phyloP scores from a whole-genome alignment of 2,888 invertebrate species.

The Ennomos erosarius region DNA sequence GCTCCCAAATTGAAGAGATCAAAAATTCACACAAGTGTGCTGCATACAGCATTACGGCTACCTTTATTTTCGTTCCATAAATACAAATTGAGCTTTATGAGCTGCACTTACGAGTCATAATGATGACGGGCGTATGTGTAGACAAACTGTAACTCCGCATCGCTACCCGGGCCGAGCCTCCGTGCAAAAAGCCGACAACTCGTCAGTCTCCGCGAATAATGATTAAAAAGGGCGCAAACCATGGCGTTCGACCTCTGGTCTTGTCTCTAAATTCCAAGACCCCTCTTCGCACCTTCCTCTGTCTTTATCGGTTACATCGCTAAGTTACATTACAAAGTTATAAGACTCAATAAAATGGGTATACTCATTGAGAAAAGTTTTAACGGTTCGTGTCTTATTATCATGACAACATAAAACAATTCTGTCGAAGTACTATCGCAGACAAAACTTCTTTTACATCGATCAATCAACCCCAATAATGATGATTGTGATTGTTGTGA shows the following conservation, averaged over 20 bases:
- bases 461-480: conserved; percentile 43
- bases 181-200: conserved; percentile 70
- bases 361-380: conserved; percentile 6
- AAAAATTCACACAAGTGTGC: conserved; percentile 47
- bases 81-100: conserved; percentile 47
- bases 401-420: too few species aligned
- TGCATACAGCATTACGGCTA: conserved; percentile 44
- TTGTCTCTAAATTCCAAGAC: conserved; percentile 49
- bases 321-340: conserved; percentile 37
- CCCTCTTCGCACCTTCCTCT: conserved; percentile 39
- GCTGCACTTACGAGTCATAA: conserved; percentile 41
- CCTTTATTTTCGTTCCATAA: conserved; percentile 24
- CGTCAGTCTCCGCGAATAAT: conserved; percentile 64
- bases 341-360: conserved; percentile 25
- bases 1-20: conserved; percentile 48
- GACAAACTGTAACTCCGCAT: conserved; percentile 49
- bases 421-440: conserved; percentile 22
- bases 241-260: conserved; percentile 70
- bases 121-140: conserved; percentile 35
- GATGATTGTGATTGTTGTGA: conserved; percentile 44
- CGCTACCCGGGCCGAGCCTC: conserved; percentile 54
- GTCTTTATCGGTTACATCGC: conserved; percentile 41
- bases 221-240: conserved; percentile 65
- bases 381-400: too few species aligned
- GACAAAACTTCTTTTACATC: too few species aligned